Conservation (phyloP, 2,797 vertebrate species). For the Danio choprae region DNA sequence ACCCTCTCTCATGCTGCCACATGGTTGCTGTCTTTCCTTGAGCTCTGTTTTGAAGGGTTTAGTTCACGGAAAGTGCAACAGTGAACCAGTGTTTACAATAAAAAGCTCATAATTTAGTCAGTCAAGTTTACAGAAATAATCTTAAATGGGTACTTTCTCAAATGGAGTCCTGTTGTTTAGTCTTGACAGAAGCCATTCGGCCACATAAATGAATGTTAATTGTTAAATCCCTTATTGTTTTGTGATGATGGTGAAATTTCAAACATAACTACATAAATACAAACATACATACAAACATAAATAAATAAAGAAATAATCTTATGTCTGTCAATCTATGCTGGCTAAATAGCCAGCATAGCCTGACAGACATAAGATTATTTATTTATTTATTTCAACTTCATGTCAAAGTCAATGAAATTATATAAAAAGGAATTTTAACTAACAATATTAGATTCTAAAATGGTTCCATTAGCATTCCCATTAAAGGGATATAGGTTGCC, state of each 20-base stretch:
- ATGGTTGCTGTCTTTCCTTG: slow-evolving; percentile 18
- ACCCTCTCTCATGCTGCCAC: slow-evolving; percentile 51
- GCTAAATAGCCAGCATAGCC: neutral
- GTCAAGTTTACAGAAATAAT: neutral
- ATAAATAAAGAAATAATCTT: too few relatives aligned
- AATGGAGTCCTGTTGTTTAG: neutral
- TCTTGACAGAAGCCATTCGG: neutral
- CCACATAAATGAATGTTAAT: neutral
- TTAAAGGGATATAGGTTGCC: too few relatives aligned
- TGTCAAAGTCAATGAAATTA: too few relatives aligned
- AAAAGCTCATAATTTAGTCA: neutral
- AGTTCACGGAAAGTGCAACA: neutral
- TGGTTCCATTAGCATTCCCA: too few relatives aligned
- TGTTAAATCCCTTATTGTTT: neutral
- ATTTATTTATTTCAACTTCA: too few relatives aligned
- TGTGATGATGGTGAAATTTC: neutral
- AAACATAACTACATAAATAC: too few relatives aligned
- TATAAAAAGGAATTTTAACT: too few relatives aligned
- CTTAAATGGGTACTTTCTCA: neutral
- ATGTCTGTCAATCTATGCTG: too few relatives aligned
- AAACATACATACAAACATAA: too few relatives aligned
- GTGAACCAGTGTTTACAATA: neutral
- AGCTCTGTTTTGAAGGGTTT: neutral
- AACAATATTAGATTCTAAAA: too few relatives aligned
- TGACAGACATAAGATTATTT: too few relatives aligned